Base-by-base conservation (phyloP, 2,797 vertebrate genomes). In the Helostoma temminkii region DNA sequence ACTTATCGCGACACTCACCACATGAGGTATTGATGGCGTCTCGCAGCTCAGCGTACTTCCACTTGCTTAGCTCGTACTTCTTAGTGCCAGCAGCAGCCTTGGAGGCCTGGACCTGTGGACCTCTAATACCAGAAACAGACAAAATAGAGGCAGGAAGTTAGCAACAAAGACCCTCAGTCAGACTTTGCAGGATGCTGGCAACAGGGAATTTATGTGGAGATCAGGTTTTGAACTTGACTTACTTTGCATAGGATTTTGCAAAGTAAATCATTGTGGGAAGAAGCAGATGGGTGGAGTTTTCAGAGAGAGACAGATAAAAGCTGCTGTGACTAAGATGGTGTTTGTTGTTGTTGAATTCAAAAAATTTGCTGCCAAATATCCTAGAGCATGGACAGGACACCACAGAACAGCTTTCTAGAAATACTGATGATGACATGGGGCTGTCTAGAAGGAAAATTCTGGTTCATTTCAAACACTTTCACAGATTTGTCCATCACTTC, bases 21-120 rank as follows among this genome's bases (percentile, higher is more conserved):
- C 98, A 99, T 7, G 98, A 99, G 7, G 98, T 99, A 62, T 99
- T 99, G 92, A 99, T 99, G 87, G 96, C 96, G 58, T 99, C 98
- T 0, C 97, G 93, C 55, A 99, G 95, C 61, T 99, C 98, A 4
- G 98, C 98, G 0, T 99, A 99, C 85, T 98, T 99, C 98, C 98
- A 99, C 85, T 98, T 99, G 93, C 96, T 97, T 50, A 99, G 95
- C 77, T 99, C 97, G 32, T 96, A 93, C 83, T 99, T 99, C 93
- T 97, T 98, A 78, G 92, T 83, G 16, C 93, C 95, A 39, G 95
- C 95, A 3, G 95, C 95, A 1, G 95, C 96, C 90, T 98, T 98
- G 48, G 93, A 95, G 47, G 96, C 96, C 92, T 97, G 97, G 16
- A 98, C 96, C 88, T 95, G 91, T 34, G 94, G 95, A 78, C 97